phyloP scores from a whole-genome alignment of 2,888 invertebrate genomes.

The Phyllotreta cruciferae region DNA sequence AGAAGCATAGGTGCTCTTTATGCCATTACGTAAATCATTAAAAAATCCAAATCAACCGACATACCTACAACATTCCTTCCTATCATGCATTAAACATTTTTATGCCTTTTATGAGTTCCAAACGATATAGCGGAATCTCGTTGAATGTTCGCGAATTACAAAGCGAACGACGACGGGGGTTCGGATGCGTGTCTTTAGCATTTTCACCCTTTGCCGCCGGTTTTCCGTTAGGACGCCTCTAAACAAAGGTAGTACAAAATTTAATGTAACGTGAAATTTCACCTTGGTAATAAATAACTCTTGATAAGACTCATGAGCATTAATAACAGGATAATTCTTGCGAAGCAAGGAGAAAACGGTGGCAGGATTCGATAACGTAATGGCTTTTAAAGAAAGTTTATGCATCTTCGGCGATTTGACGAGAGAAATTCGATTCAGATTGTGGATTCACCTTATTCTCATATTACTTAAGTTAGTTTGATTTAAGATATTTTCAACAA shows the following conservation, averaged over 20 bases:
- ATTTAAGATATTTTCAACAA: no score
- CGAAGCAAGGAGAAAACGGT: conserved; percentile 4
- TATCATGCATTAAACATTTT: no score
- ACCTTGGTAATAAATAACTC: conserved; percentile 31
- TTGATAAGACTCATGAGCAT: conserved; percentile 32
- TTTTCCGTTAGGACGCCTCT: conserved; percentile 28
- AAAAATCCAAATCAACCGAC: no score
- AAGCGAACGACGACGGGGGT: conserved; percentile 18
- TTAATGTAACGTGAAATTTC: conserved; percentile 34
- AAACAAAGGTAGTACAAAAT: conserved; percentile 32
- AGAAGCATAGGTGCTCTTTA: no score
- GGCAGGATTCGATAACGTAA: conserved; percentile 10
- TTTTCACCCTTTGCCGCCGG: conserved; percentile 28
- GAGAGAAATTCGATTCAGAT: no score
- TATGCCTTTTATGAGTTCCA: no score
- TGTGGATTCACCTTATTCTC: no score
- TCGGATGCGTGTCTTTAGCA: conserved; percentile 24
- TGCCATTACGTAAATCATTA: no score
- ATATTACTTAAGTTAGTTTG: no score
- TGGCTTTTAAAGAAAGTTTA: conserved; percentile 5
- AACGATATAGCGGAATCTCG: not conserved
- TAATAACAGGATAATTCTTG: conserved; percentile 26
- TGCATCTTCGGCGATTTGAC: not conserved
- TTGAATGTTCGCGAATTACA: conserved; percentile 11
- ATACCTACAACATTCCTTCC: no score